Base-by-base conservation (phyloP, 1,140 invertebrate genomes). In the Trinorchestia longiramus region DNA sequence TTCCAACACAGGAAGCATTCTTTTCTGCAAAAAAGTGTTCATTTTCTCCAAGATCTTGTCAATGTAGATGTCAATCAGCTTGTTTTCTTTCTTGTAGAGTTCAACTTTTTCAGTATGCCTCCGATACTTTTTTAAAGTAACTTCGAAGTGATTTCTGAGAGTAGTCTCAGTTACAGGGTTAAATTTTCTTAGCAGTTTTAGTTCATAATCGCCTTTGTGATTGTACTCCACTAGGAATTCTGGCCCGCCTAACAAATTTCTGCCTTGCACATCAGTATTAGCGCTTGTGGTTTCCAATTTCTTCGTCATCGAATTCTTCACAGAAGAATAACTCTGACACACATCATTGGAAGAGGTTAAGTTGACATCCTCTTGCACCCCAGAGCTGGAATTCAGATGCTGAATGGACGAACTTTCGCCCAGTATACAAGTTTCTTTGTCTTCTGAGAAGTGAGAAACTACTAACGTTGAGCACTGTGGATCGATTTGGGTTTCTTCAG, bases 61-160 rank as follows among this genome's bases (percentile, higher is more conserved):
- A 17, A 15, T 94, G 36, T 94, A 94, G 43, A 43, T 44, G 41
- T 94, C 92, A 94, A 94, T n/a, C 15, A 94, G 43, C 36, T 94
- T 94, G 43, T 94, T 45, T 45, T 94, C 92, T 47, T 94, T 94
- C 43, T 94, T n/a, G 44, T 47, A 94, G 43, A 43, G 44, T 40
- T 94, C 92, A 40, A 47, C 92, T 94, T 94, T 94, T 6, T 94
- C 92, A 45, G 40, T 44, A 94, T 94, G 44, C 40, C 44, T 8
- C 43, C 40, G 41, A 43, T 94, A 94, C 44, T 94, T 94, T 47
- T 47, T 94, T 45, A 94, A 45, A 40, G 92, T 47, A 43, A 42
- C 43, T 47, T 94, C 92, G 44, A 94, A 94, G 44, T 43, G 44
- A 43, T 94, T 45, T 40, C 92, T 40, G 3, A 45, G 43, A 28